These are phyloP conservation scores for Atta colombica DNA, from an alignment of 1,140 invertebrate genomes.

Conservation along the genomic window DNA sequence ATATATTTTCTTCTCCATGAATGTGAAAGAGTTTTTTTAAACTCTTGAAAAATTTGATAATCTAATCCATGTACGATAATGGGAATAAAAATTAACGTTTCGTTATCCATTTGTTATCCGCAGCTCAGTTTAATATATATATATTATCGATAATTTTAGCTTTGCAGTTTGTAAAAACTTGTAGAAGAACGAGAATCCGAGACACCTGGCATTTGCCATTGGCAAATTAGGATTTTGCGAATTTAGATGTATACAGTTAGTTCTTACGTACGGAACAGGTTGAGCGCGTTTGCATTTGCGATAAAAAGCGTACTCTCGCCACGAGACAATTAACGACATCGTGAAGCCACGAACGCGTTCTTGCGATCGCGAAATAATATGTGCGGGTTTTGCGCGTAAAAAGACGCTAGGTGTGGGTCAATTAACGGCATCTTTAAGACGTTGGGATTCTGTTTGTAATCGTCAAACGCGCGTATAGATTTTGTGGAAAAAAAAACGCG, in stretches of 20 bases:
- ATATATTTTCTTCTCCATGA: slow-evolving; percentile 12
- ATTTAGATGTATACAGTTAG: slow-evolving; percentile 63
- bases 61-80: not conserved
- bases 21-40: not conserved
- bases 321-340: slow-evolving; percentile 65
- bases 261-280: slow-evolving; percentile 47
- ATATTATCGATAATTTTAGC: not conserved
- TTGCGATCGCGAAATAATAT: slow-evolving; percentile 53
- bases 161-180: slow-evolving; percentile 31
- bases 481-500: slow-evolving; percentile 51
- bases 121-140: too few relatives aligned
- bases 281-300: slow-evolving; percentile 43
- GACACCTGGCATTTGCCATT: not conserved
- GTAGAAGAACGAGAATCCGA: not conserved
- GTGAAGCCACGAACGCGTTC: slow-evolving; percentile 41
- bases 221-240: slow-evolving; percentile 35
- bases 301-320: slow-evolving; percentile 40
- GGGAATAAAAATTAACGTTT: not conserved
- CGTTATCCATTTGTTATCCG: not conserved
- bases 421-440: slow-evolving; percentile 72
- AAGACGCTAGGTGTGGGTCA: slow-evolving; percentile 46
- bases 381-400: slow-evolving; percentile 12
- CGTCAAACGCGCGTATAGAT: slow-evolving; percentile 24
- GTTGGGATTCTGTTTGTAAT: slow-evolving; percentile 43
- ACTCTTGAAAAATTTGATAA: slow-evolving; percentile 25